These are phyloP conservation scores for Teleopsis dalmanni DNA, from an alignment of 1,140 invertebrate genomes.

Conservation along the genomic window DNA sequence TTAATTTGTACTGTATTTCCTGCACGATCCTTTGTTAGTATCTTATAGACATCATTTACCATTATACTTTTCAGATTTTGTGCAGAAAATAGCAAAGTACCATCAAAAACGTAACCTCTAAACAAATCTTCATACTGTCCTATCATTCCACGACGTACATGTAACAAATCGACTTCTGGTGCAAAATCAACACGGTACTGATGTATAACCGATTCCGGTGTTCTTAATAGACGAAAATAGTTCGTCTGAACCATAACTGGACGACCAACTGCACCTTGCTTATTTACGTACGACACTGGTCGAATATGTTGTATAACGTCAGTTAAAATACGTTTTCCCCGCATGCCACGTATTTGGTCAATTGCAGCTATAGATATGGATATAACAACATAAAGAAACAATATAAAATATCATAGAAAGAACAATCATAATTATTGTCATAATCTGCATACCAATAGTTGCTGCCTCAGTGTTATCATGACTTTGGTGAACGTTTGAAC, in stretches of 20 bases:
- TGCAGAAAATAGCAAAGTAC: slow-evolving; percentile 42
- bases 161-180: slow-evolving; percentile 49
- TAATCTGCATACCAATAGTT: too few relatives aligned
- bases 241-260: slow-evolving; percentile 54
- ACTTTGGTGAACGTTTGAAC: too few relatives aligned
- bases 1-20: slow-evolving; percentile 38
- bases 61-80: slow-evolving; percentile 23
- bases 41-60: too few relatives aligned
- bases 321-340: too few relatives aligned
- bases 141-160: slow-evolving; percentile 22
- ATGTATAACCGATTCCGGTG: slow-evolving; percentile 65
- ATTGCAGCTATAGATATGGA: too few relatives aligned
- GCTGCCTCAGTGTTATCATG: too few relatives aligned
- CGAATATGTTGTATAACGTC: too few relatives aligned
- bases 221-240: slow-evolving; percentile 63
- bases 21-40: slow-evolving; percentile 27
- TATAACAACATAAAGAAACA: too few relatives aligned
- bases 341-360: too few relatives aligned
- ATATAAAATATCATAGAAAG: too few relatives aligned
- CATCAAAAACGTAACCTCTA: slow-evolving; percentile 49
- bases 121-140: slow-evolving; percentile 21
- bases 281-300: slow-evolving; percentile 18
- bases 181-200: slow-evolving; percentile 77
- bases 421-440: too few relatives aligned
- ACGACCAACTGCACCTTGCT: slow-evolving; percentile 19